phyloP scores from a whole-genome alignment of 2,113 vertebrate genomes.

The Amia ocellicauda region DNA sequence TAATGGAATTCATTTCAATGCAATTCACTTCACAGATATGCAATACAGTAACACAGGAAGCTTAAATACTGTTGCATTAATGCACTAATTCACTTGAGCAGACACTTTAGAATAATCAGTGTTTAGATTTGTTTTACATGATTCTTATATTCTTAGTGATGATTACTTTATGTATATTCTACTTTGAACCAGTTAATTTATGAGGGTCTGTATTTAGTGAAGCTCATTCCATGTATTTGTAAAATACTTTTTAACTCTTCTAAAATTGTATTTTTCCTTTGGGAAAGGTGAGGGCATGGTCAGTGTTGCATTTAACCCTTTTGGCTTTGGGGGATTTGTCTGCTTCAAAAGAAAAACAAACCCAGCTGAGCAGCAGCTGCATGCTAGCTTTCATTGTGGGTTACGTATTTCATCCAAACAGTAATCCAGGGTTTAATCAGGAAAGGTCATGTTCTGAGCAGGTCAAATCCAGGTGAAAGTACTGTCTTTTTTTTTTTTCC shows the following conservation, averaged over 20 bases:
- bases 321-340: slow-evolving; percentile 49
- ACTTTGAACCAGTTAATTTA: too few relatives aligned
- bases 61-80: too few relatives aligned
- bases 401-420: slow-evolving; percentile 42
- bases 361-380: slow-evolving; percentile 32
- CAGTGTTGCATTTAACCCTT: slow-evolving; percentile 46
- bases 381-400: slow-evolving; percentile 36
- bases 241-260: slow-evolving; percentile 36
- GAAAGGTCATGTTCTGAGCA: slow-evolving; percentile 44
- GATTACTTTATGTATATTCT: too few relatives aligned
- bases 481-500: too few relatives aligned
- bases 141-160: too few relatives aligned
- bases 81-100: too few relatives aligned
- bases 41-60: too few relatives aligned
- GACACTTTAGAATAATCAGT: too few relatives aligned
- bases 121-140: too few relatives aligned
- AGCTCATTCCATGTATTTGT: too few relatives aligned
- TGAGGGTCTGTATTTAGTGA: too few relatives aligned
- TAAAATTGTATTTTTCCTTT: slow-evolving; percentile 39
- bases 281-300: slow-evolving; percentile 48
- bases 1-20: slow-evolving; percentile 23
- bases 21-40: too few relatives aligned
- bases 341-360: slow-evolving; percentile 60
- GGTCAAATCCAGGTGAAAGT: slow-evolving; percentile 20
- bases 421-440: slow-evolving; percentile 59